phyloP scores from a whole-genome alignment of 2,797 vertebrate genomes.

The Chelmon rostratus region DNA sequence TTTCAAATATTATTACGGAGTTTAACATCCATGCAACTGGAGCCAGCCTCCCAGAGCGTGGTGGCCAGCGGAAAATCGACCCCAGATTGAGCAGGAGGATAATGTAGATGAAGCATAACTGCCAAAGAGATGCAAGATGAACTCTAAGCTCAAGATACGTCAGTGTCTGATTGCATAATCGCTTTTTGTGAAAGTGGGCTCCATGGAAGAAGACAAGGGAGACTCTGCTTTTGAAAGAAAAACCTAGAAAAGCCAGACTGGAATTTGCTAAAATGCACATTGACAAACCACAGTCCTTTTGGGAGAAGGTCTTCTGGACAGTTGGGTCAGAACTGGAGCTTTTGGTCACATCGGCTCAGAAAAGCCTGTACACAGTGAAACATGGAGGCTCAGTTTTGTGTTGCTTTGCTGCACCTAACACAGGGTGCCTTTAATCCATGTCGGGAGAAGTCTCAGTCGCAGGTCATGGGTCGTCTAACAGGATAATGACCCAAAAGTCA shows the following conservation, averaged over 20 bases:
- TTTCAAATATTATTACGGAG: not conserved
- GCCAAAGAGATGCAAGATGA: not conserved
- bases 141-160: not conserved
- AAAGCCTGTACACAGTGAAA: not conserved
- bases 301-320: not conserved
- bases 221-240: not conserved
- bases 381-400: not conserved
- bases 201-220: not conserved
- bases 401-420: not conserved
- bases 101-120: not conserved
- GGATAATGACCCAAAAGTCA: conserved; percentile 18
- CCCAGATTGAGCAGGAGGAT: not conserved
- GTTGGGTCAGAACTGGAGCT: not conserved
- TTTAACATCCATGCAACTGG: not conserved
- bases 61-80: not conserved
- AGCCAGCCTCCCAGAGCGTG: not conserved
- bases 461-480: not conserved
- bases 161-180: not conserved
- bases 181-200: not conserved
- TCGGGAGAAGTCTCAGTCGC: not conserved
- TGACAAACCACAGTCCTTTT: not conserved
- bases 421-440: not conserved
- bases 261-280: not conserved
- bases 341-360: not conserved
- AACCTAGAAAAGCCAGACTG: not conserved